Percentiles rank a stretch among this genome's conserved stretches.
Conservation (phyloP, 1,140 invertebrate genomes). For the Melanaphis sacchari region DNA sequence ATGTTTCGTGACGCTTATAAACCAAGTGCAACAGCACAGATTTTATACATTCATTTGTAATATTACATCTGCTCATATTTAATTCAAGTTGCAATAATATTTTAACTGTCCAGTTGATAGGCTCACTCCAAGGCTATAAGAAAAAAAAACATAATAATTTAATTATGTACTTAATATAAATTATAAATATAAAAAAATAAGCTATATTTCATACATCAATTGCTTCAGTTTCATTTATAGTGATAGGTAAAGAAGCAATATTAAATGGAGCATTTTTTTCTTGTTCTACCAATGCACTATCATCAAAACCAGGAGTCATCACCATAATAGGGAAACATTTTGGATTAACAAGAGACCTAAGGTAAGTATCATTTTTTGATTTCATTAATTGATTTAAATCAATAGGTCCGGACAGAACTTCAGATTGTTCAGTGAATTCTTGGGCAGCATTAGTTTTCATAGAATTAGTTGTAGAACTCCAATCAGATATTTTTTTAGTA, state of each 20-base stretch:
- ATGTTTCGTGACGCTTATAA: constrained; percentile 43
- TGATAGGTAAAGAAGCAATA: constrained; percentile 62
- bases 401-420: background rate
- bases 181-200: background rate
- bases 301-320: constrained; percentile 43
- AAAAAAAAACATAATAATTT: background rate
- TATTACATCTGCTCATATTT: constrained; percentile 52
- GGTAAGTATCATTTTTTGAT: constrained; percentile 40
- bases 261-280: constrained; percentile 58
- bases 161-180: background rate
- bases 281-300: constrained; percentile 30
- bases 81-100: constrained; percentile 64
- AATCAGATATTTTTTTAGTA: constrained; percentile 46
- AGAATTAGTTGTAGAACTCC: background rate
- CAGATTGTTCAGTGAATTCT: background rate
- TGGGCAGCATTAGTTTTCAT: background rate
- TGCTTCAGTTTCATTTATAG: constrained; percentile 62
- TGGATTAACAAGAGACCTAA: background rate
- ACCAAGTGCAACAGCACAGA: constrained; percentile 17
- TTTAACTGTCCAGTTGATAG: constrained; percentile 62
- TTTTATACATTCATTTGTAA: constrained; percentile 45
- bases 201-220: constrained; percentile 60
- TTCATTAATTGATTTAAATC: constrained; percentile 41
- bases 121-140: constrained; percentile 61
- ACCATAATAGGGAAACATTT: constrained; percentile 48